phyloP scores from a whole-genome alignment of 2,797 vertebrate species.

The Jordanella pulchra region DNA sequence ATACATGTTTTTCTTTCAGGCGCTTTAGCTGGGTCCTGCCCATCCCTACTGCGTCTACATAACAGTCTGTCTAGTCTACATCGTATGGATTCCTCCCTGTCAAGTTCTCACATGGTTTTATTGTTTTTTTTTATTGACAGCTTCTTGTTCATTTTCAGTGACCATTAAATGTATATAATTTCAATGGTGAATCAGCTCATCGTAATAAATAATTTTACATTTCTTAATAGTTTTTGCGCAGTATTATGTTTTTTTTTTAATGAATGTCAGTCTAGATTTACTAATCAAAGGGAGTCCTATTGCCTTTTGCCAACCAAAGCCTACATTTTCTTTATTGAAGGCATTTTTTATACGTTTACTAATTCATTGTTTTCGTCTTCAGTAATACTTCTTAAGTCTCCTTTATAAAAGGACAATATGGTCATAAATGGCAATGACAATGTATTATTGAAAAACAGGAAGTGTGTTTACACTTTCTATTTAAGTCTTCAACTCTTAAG shows the following conservation, averaged over 20 bases:
- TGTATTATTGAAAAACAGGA: not conserved
- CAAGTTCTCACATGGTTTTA: slow-evolving; percentile 59
- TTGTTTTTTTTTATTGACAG: slow-evolving; percentile 36
- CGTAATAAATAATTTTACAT: not conserved
- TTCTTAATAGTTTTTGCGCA: slow-evolving; percentile 16
- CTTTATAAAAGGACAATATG: slow-evolving; percentile 5
- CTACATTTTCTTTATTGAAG: not conserved
- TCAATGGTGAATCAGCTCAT: not conserved
- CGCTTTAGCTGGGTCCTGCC: slow-evolving; percentile 55
- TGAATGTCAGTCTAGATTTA: not conserved
- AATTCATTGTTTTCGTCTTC: slow-evolving; percentile 3
- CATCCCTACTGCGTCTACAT: slow-evolving; percentile 36
- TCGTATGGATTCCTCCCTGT: slow-evolving; percentile 65
- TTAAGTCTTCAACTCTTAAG: slow-evolving; percentile 4
- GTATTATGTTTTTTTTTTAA: not conserved
- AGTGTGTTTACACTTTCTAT: slow-evolving; percentile 2
- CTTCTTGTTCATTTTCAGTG: slow-evolving; percentile 24
- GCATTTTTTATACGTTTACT: not conserved
- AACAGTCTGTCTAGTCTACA: slow-evolving; percentile 47
- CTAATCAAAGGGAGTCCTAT: not conserved
- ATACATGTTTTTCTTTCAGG: slow-evolving; percentile 64
- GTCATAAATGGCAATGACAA: not conserved
- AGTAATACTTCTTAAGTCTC: slow-evolving; percentile 7
- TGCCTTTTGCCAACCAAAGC: not conserved
- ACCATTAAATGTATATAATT: slow-evolving; percentile 7